Percentiles rank a stretch among this genome's conserved stretches.
These are phyloP conservation scores for Tridacna crocea DNA, from an alignment of 2,888 invertebrate species.

Conservation along the genomic window DNA sequence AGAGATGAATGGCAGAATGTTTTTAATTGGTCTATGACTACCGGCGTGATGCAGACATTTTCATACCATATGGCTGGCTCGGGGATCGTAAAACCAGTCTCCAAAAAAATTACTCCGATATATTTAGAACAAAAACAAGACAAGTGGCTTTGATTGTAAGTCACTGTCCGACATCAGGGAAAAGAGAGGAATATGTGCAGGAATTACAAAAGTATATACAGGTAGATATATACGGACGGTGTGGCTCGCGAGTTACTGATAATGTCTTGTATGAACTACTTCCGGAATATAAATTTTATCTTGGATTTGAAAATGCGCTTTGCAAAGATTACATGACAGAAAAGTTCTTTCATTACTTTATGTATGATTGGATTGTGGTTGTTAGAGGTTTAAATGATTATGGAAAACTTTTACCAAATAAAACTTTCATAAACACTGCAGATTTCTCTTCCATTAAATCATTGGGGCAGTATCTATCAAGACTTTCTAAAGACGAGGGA, in stretches of 20 bases:
- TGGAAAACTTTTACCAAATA: slow-evolving; percentile 70
- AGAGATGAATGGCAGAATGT: background rate
- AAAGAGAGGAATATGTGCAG: slow-evolving; percentile 10
- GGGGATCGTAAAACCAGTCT: background rate
- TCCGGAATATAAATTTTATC: slow-evolving; percentile 16
- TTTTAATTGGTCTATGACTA: slow-evolving; percentile 14
- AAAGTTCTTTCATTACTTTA: slow-evolving; percentile 14
- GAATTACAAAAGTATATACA: slow-evolving; percentile 9
- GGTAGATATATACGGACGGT: slow-evolving; percentile 13
- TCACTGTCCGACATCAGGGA: background rate
- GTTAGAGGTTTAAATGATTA: slow-evolving; percentile 79
- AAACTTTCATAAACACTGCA: slow-evolving; percentile 79
- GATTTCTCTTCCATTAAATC: slow-evolving; percentile 72
- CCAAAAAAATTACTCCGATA: background rate
- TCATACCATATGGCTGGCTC: slow-evolving; percentile 3
- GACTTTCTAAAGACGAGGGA: slow-evolving; percentile 33
- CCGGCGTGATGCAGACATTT: background rate
- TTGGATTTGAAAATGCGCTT: slow-evolving; percentile 61
- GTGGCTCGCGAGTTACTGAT: background rate
- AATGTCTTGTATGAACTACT: background rate
- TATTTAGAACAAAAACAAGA: slow-evolving; percentile 8
- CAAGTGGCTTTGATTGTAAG: slow-evolving; percentile 17
- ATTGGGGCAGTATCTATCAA: slow-evolving; percentile 27
- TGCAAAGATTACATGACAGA: slow-evolving; percentile 19
- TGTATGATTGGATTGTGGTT: slow-evolving; percentile 19